Evolutionary conservation across 2,888 invertebrate genomes (phyloP).

Genomic region (Morpho helenor): DNA sequence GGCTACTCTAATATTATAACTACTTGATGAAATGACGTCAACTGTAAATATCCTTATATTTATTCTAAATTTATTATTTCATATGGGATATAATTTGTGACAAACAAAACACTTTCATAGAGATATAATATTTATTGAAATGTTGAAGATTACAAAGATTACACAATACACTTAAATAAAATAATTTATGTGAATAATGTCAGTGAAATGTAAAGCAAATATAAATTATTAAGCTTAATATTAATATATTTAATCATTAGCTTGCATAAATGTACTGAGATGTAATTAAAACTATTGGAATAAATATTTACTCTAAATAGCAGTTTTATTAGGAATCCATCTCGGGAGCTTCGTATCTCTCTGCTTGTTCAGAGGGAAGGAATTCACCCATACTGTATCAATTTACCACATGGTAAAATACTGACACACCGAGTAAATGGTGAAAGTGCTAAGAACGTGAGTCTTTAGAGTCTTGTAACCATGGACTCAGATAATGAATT

Average conservation of each 20-base stretch:
- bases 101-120: too few species aligned
- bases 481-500: too few species aligned
- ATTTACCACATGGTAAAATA: conserved; percentile 20
- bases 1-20: too few species aligned
- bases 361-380: conserved; percentile 73
- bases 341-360: conserved; percentile 67
- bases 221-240: conserved; percentile 21
- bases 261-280: conserved; percentile 21
- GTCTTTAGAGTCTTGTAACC: too few species aligned
- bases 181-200: conserved; percentile 34
- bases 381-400: conserved; percentile 48
- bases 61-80: too few species aligned
- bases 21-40: too few species aligned
- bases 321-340: conserved; percentile 23
- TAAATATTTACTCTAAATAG: conserved; percentile 14
- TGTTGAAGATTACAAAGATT: conserved; percentile 47
- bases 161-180: conserved; percentile 64
- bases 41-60: too few species aligned
- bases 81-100: too few species aligned
- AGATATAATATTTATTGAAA: conserved; percentile 43
- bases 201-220: conserved; percentile 15
- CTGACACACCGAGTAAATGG: conserved; percentile 3
- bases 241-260: too few species aligned
- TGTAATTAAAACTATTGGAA: conserved; percentile 23
- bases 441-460: too few species aligned